phyloP scores from a whole-genome alignment of 2,113 vertebrate genomes.

The Laticauda laticaudata region DNA sequence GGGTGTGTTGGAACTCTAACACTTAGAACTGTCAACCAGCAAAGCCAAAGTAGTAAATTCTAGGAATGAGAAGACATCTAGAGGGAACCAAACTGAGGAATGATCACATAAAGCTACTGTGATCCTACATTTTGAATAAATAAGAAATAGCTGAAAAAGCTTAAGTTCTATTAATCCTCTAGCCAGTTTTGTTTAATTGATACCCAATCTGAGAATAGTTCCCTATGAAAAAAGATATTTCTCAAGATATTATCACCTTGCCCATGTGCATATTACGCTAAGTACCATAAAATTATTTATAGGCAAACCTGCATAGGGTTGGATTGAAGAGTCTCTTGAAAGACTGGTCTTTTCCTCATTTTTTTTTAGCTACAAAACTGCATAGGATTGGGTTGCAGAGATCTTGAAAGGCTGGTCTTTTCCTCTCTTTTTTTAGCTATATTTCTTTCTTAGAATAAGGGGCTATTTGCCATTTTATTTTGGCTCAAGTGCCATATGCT shows the following conservation, averaged over 20 bases:
- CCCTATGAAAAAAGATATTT: neutral
- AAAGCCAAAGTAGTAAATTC: neutral
- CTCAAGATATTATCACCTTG: neutral
- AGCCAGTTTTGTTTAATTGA: neutral
- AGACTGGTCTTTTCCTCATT: neutral
- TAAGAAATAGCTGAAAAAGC: neutral
- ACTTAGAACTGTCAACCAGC: neutral
- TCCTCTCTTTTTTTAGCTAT: neutral
- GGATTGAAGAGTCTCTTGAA: neutral
- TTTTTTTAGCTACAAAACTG: neutral
- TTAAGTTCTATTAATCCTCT: neutral
- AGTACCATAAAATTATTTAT: neutral
- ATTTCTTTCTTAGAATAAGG: slow-evolving; percentile 33
- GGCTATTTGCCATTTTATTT: slow-evolving; percentile 24
- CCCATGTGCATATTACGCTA: neutral
- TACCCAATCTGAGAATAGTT: neutral
- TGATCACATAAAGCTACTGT: neutral
- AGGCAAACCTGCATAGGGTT: neutral
- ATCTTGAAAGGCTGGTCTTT: neutral
- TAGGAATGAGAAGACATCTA: neutral
- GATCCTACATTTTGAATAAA: neutral
- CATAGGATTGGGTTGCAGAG: neutral
- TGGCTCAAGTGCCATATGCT: slow-evolving; percentile 12
- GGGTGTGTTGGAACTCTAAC: neutral
- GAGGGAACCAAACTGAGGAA: neutral